Evolutionary conservation across 2,888 invertebrate genomes (phyloP).

Genomic region (Drosophila birchii): DNA sequence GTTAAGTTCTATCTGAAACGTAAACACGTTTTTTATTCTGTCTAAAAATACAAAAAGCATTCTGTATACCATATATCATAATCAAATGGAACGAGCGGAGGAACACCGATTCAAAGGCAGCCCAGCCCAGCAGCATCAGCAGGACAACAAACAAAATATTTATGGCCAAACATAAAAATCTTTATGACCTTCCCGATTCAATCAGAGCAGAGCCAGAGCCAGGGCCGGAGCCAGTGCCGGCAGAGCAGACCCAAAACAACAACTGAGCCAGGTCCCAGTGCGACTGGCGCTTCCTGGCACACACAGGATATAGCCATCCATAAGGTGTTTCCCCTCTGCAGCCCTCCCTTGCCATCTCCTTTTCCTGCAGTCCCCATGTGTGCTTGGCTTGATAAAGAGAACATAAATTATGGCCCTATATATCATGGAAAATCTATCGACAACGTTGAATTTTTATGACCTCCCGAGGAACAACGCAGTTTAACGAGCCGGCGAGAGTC

Average conservation of each 20-base stretch:
- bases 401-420: slow-evolving; percentile 72
- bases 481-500: slow-evolving; percentile 60
- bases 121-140: slow-evolving; percentile 44
- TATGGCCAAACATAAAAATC: slow-evolving; percentile 74
- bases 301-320: slow-evolving; percentile 58
- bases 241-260: slow-evolving; percentile 21
- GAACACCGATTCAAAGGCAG: slow-evolving; percentile 28
- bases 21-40: slow-evolving; percentile 1
- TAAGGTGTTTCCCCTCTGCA: slow-evolving; percentile 45
- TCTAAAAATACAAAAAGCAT: slow-evolving; percentile 19
- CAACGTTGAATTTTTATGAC: slow-evolving; percentile 57
- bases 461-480: slow-evolving; percentile 36
- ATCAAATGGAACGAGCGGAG: slow-evolving; percentile 34
- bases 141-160: slow-evolving; percentile 64
- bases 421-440: slow-evolving; percentile 71
- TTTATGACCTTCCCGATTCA: slow-evolving; percentile 78
- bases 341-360: slow-evolving; percentile 1
- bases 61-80: slow-evolving; percentile 38
- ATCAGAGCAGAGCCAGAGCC: slow-evolving; percentile 44
- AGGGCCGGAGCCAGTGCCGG: background rate
- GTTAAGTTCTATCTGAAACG: background rate
- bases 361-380: slow-evolving; percentile 28
- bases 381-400: slow-evolving; percentile 65
- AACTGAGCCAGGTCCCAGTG: slow-evolving; percentile 39
- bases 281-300: slow-evolving; percentile 62